These are phyloP conservation scores for Formica aserva DNA, from an alignment of 2,888 invertebrate genomes.

Conservation along the genomic window DNA sequence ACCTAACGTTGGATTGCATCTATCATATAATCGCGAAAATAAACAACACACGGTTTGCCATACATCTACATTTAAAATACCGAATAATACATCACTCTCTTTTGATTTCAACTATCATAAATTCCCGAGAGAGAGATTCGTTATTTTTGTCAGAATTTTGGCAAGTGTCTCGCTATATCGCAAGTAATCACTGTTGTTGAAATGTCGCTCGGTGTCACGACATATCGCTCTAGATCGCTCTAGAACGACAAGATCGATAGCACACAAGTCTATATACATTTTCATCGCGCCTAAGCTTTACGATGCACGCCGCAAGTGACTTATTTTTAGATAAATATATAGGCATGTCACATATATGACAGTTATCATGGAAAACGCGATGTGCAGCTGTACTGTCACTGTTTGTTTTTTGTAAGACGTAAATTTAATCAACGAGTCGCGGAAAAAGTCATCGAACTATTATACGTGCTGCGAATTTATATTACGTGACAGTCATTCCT, in stretches of 20 bases:
- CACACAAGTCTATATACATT: conserved; percentile 9
- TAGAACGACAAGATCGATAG: conserved; percentile 39
- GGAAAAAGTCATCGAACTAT: background rate
- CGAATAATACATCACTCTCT: conserved; percentile 4
- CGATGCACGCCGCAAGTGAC: conserved; percentile 17
- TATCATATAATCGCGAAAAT: background rate
- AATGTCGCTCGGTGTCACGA: conserved; percentile 17
- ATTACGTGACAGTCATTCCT: background rate
- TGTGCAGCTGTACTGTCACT: background rate
- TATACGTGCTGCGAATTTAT: background rate
- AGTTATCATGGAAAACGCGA: background rate
- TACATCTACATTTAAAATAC: background rate
- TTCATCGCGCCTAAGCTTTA: conserved; percentile 29
- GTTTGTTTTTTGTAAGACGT: background rate
- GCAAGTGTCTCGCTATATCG: conserved; percentile 39
- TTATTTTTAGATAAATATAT: conserved; percentile 43
- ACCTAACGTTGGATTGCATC: background rate
- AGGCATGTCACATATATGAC: background rate
- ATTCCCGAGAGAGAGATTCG: conserved; percentile 10
- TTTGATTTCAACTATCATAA: conserved; percentile 2
- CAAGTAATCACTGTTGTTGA: conserved; percentile 35
- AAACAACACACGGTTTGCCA: background rate
- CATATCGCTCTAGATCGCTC: conserved; percentile 28
- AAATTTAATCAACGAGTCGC: conserved; percentile 19
- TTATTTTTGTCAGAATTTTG: conserved; percentile 36